Evolutionary conservation across 2,113 vertebrate species (phyloP).

Genomic region (Gasterosteus nipponicus): DNA sequence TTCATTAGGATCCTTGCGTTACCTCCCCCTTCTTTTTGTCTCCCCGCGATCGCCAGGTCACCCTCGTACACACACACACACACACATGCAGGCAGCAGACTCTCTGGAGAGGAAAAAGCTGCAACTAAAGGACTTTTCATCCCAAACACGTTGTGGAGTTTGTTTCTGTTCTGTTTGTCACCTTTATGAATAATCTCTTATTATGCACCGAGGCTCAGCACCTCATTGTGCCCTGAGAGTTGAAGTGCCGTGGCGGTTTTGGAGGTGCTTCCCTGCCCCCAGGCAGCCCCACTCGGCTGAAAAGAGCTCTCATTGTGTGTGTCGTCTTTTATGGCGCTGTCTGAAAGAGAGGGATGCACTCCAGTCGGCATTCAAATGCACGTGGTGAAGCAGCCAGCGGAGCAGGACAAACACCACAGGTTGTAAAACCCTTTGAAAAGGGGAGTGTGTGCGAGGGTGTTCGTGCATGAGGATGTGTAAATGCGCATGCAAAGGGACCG

Average conservation of each 20-base stretch:
- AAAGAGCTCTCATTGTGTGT: slow-evolving; percentile 79
- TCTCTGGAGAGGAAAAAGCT: slow-evolving; percentile 24
- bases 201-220: slow-evolving; percentile 69
- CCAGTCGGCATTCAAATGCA: slow-evolving; percentile 79
- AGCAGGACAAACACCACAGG: slow-evolving; percentile 79
- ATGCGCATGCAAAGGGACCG: slow-evolving; percentile 30
- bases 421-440: slow-evolving; percentile 74
- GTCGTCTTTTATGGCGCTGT: slow-evolving; percentile 77
- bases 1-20: slow-evolving; percentile 74
- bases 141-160: slow-evolving; percentile 59
- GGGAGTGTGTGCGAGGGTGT: slow-evolving; percentile 41
- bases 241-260: slow-evolving; percentile 70
- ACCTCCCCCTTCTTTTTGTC: slow-evolving; percentile 60
- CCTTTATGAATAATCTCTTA: slow-evolving; percentile 73
- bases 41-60: slow-evolving; percentile 58
- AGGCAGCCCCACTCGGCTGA: slow-evolving; percentile 67
- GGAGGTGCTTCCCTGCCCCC: slow-evolving; percentile 72
- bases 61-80: slow-evolving; percentile 29
- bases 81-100: slow-evolving; percentile 25
- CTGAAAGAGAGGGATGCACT: slow-evolving; percentile 77
- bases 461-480: slow-evolving; percentile 43
- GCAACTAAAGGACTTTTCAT: slow-evolving; percentile 62
- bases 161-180: slow-evolving; percentile 71
- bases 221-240: slow-evolving; percentile 69
- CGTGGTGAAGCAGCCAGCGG: slow-evolving; percentile 74